Percentiles rank a stretch among this genome's conserved stretches.
Evolutionary conservation across 2,113 vertebrate species (phyloP).

Genomic region (Bambusicola thoracicus): DNA sequence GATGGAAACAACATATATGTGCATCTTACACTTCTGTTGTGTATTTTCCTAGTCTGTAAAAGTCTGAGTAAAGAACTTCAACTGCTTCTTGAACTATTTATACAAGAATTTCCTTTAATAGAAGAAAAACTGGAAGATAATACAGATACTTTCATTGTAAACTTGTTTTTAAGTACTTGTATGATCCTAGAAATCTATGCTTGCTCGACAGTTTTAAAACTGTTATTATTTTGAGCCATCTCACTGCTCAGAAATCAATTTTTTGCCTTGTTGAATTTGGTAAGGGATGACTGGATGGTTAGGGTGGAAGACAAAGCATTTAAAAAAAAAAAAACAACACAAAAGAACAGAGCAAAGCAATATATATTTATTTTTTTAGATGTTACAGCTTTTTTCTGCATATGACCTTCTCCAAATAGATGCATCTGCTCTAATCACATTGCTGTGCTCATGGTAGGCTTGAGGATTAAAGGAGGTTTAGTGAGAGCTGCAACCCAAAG

Average conservation of each 20-base stretch:
- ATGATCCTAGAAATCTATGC: neutral
- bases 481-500: neutral
- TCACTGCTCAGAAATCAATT: neutral
- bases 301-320: neutral
- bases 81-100: neutral
- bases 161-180: neutral
- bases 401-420: neutral
- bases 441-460: neutral
- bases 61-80: neutral
- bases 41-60: neutral
- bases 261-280: neutral
- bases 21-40: neutral
- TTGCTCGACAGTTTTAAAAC: neutral
- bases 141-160: neutral
- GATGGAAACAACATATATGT: neutral
- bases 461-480: neutral
- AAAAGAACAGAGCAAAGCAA: neutral
- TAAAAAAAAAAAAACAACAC: neutral
- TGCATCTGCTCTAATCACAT: neutral
- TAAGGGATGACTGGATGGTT: neutral
- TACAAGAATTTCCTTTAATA: neutral
- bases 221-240: neutral
- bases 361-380: accelerated
- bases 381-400: neutral
- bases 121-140: neutral